These are phyloP conservation scores for Chrysolina haemoptera DNA, from an alignment of 2,888 invertebrate genomes.

Conservation along the genomic window DNA sequence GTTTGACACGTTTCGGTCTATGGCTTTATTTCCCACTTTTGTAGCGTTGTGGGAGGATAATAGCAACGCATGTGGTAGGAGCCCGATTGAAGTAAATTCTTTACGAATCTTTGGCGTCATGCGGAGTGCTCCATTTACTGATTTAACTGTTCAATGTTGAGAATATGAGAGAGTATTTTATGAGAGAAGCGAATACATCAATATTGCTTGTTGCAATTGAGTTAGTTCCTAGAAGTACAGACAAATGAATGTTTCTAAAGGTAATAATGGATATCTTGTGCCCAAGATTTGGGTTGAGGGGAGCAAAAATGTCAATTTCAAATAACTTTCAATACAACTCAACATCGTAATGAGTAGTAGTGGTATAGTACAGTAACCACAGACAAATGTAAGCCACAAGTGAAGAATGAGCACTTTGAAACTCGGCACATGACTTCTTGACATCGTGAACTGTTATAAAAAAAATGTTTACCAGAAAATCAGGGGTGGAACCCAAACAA, in stretches of 20 bases:
- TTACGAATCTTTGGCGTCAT: slow-evolving; percentile 28
- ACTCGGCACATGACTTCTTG: too few relatives aligned
- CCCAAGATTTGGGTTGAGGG: neutral
- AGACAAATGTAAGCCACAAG: too few relatives aligned
- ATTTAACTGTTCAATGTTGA: slow-evolving; percentile 35
- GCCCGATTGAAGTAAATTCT: slow-evolving; percentile 30
- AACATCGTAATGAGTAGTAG: too few relatives aligned
- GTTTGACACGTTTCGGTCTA: slow-evolving; percentile 52
- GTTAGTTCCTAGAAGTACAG: slow-evolving; percentile 16
- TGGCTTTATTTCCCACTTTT: slow-evolving; percentile 52
- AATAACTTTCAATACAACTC: neutral
- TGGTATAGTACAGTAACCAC: too few relatives aligned
- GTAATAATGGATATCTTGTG: neutral
- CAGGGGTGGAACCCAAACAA: too few relatives aligned
- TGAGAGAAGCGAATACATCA: slow-evolving; percentile 12
- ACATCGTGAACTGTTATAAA: too few relatives aligned
- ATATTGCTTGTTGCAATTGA: slow-evolving; percentile 2
- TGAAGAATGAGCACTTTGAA: too few relatives aligned
- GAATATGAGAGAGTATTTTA: slow-evolving; percentile 9
- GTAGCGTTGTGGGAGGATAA: slow-evolving; percentile 39
- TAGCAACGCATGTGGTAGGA: slow-evolving; percentile 50
- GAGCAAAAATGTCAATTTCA: too few relatives aligned
- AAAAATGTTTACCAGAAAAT: too few relatives aligned
- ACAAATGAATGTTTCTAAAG: neutral
- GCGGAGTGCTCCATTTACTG: slow-evolving; percentile 35